phyloP scores from a whole-genome alignment of 2,888 invertebrate genomes.

The Drosophila anomalata region DNA sequence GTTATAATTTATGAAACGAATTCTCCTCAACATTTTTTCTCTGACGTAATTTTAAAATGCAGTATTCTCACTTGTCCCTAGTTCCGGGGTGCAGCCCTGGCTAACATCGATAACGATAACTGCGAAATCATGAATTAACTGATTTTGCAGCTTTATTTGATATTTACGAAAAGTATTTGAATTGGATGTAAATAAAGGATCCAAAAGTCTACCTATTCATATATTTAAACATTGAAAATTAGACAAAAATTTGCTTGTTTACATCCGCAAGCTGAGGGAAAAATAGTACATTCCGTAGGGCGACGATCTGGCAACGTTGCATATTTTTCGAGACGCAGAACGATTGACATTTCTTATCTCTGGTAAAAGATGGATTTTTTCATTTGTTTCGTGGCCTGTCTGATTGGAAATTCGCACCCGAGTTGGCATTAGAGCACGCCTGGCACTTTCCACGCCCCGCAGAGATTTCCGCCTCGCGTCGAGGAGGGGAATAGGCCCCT shows the following conservation, averaged over 20 bases:
- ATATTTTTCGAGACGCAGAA: conserved; percentile 80
- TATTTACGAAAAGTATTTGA: too few relatives aligned
- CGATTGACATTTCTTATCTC: conserved; percentile 71
- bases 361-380: conserved; percentile 68
- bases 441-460: conserved; percentile 17
- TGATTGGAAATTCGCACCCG: conserved; percentile 54
- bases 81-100: background rate
- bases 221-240: background rate
- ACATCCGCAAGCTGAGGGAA: conserved; percentile 41
- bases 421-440: conserved; percentile 28
- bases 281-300: conserved; percentile 14
- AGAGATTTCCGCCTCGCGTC: conserved; percentile 29
- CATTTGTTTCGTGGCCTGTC: conserved; percentile 64
- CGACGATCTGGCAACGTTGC: conserved; percentile 54
- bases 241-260: conserved; percentile 57
- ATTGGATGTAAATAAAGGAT: background rate
- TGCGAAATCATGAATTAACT: background rate
- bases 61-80: background rate
- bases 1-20: too few relatives aligned
- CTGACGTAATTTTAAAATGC: background rate
- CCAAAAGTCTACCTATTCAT: background rate
- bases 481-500: conserved; percentile 33
- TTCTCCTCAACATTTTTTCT: too few relatives aligned
- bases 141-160: too few relatives aligned
- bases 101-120: conserved; percentile 19